Evolutionary conservation across 2,888 invertebrate genomes (phyloP).

Genomic region (Elmis aenea): DNA sequence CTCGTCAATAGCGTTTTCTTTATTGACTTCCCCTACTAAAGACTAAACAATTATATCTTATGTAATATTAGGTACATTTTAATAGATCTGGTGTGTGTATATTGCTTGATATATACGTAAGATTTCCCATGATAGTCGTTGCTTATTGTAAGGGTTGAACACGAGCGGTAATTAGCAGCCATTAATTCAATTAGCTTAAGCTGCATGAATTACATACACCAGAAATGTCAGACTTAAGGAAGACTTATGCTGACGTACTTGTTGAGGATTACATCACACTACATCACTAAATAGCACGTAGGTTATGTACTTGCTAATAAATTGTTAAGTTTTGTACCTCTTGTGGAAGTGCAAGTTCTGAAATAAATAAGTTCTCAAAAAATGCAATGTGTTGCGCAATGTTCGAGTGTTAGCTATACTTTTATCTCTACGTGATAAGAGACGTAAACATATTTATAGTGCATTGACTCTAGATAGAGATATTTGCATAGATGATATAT

Average conservation of each 20-base stretch:
- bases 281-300: no score
- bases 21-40: no score
- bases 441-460: conserved; percentile 19
- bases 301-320: neutral
- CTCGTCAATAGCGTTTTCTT: no score
- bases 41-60: no score
- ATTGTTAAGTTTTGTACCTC: neutral
- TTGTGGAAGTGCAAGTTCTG: no score
- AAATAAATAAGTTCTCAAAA: no score
- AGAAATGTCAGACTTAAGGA: neutral
- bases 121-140: neutral
- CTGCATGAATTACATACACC: conserved; percentile 9
- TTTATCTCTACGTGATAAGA: conserved; percentile 14
- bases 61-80: conserved; percentile 4
- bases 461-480: conserved; percentile 12
- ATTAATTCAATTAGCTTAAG: conserved; percentile 27
- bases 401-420: conserved; percentile 12
- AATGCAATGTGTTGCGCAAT: no score
- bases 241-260: neutral
- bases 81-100: neutral
- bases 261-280: no score
- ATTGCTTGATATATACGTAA: neutral
- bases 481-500: conserved; percentile 9
- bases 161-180: conserved; percentile 22
- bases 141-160: conserved; percentile 6